phyloP scores from a whole-genome alignment of 1,140 invertebrate species.

The Hesperophylax magnus region DNA sequence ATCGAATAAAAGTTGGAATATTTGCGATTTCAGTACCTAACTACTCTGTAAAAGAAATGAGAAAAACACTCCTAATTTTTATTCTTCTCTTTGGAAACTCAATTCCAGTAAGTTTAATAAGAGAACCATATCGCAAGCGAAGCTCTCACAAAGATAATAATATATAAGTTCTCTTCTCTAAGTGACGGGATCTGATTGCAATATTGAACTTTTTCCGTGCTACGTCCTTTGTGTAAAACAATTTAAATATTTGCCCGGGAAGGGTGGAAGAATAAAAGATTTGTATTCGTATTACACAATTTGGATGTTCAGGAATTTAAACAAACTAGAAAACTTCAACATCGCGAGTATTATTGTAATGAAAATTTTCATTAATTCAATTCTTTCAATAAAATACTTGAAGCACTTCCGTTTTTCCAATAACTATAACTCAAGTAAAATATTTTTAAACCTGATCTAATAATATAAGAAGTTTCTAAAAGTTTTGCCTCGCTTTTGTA shows the following conservation, averaged over 20 bases:
- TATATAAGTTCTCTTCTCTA: background rate
- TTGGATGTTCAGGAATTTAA: background rate
- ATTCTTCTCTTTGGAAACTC: slow-evolving; percentile 21
- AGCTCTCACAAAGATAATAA: background rate
- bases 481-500: too few species aligned
- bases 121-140: slow-evolving; percentile 5
- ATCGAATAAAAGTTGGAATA: too few species aligned
- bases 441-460: too few species aligned
- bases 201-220: slow-evolving; percentile 14
- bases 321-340: background rate
- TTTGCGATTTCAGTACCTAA: too few species aligned
- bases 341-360: background rate
- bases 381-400: too few species aligned
- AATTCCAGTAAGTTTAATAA: slow-evolving; percentile 17
- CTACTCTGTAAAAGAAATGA: background rate
- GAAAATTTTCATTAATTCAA: background rate
- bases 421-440: too few species aligned
- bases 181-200: slow-evolving; percentile 20
- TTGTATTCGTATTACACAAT: background rate
- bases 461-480: too few species aligned
- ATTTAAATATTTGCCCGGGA: slow-evolving; percentile 1
- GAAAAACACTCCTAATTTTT: slow-evolving; percentile 15
- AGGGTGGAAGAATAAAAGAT: background rate
- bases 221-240: slow-evolving; percentile 9
- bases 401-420: too few species aligned